Evolutionary conservation across 30 jellyfish, hydroid and myxozoan species (phyloP).

Genomic region (Clytia hemisphaerica): DNA sequence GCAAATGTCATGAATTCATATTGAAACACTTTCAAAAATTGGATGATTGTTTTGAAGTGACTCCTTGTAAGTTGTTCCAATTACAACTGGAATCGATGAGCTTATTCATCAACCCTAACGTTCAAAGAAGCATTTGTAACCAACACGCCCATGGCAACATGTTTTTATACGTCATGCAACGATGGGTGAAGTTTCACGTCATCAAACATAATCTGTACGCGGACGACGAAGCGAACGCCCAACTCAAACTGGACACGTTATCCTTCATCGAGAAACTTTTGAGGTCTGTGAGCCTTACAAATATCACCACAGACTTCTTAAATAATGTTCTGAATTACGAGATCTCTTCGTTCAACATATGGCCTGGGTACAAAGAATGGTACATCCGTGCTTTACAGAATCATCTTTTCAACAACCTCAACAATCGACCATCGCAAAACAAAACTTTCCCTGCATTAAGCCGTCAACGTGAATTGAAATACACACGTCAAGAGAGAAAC

Average conservation of each 20-base stretch:
- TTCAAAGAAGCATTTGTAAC: conserved; percentile 11
- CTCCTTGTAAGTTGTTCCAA: conserved; percentile 23
- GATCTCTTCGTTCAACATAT: conserved; percentile 20
- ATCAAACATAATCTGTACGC: too few relatives aligned
- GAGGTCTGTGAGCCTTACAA: background rate
- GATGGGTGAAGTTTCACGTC: conserved; percentile 21
- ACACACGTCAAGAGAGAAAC: conserved; percentile 25
- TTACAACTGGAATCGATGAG: conserved; percentile 18
- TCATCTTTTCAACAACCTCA: conserved; percentile 9
- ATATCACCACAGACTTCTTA: conserved; percentile 29
- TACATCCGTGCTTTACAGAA: conserved; percentile 22
- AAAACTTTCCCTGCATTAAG: conserved; percentile 9
- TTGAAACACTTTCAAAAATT: conserved; percentile 9
- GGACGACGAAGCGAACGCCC: background rate
- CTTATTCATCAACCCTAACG: conserved; percentile 33
- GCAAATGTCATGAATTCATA: conserved; percentile 6
- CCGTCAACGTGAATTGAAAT: conserved; percentile 5
- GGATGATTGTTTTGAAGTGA: conserved; percentile 29
- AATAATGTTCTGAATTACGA: conserved; percentile 37
- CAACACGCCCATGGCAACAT: conserved; percentile 29
- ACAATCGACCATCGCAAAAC: conserved; percentile 13
- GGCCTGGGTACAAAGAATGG: conserved; percentile 46
- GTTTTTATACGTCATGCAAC: conserved; percentile 30
- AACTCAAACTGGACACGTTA: background rate
- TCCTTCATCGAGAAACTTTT: conserved; percentile 22